These are phyloP conservation scores for Zygaena filipendulae DNA, from an alignment of 2,888 invertebrate species.

Conservation along the genomic window DNA sequence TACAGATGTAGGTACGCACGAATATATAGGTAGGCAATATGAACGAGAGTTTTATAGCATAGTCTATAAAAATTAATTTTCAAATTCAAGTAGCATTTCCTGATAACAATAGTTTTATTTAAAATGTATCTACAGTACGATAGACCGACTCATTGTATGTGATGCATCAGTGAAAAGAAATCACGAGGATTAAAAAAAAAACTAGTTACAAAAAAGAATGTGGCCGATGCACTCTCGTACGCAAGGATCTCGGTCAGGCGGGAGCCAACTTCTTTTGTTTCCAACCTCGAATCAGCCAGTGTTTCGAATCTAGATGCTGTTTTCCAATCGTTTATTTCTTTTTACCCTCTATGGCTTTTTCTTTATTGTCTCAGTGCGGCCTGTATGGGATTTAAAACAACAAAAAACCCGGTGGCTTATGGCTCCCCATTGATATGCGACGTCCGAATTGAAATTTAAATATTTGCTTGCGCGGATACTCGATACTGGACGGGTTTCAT, in stretches of 20 bases:
- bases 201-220: constrained; percentile 35
- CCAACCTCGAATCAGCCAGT: constrained; percentile 63
- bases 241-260: constrained; percentile 65
- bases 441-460: constrained; percentile 68
- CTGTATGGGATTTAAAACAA: constrained; percentile 43
- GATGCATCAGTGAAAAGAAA: constrained; percentile 61
- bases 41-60: too few species aligned
- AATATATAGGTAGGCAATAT: too few species aligned
- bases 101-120: too few species aligned
- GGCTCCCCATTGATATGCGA: constrained; percentile 69
- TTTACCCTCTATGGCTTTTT: constrained; percentile 54
- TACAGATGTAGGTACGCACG: too few species aligned
- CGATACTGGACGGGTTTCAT: constrained; percentile 53
- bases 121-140: constrained; percentile 50
- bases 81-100: too few species aligned
- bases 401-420: constrained; percentile 63
- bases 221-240: constrained; percentile 58
- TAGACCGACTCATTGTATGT: constrained; percentile 60
- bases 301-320: constrained; percentile 67
- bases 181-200: constrained; percentile 53
- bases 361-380: constrained; percentile 63
- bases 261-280: constrained; percentile 65
- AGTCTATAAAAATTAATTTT: too few species aligned
- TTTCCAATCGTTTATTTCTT: constrained; percentile 43
- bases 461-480: constrained; percentile 46